Evolutionary conservation across 2,888 invertebrate species (phyloP), one percentile per base, ranked within the genome.

Genomic region (Liopterus haemorrhoidalis): DNA sequence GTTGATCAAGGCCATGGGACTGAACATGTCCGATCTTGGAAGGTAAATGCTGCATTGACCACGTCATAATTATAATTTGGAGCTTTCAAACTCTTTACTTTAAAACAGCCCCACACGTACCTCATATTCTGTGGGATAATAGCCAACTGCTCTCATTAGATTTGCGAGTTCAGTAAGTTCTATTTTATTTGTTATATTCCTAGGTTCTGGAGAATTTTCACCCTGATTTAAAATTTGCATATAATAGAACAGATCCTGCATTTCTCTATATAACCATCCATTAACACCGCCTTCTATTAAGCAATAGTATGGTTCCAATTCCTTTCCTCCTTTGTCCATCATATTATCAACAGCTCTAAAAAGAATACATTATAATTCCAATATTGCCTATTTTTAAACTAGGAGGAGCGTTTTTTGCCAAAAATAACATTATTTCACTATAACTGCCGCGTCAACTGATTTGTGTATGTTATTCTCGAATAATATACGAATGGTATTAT

Each of bases 241-340:
- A 62, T 84, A 85, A 63, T 82, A 84, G 67, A 86, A 86, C 48
- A 83, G 69, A 59, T 85, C 82, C 53, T 82, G 73, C 60, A 87
- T 76, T 66, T 86, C 83, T 46, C 70, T 66, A 61, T 83, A 82
- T 40, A 85, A 68, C 74, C 79, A 81, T 2, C 86, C 85, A 1
- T 78, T 74, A 5, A 76, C 68, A 0, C 84, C 85, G 38, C 81
- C 81, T 46, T 85, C 81, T 36, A 87, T 69, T 15, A 85, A 66
- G 50, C 79, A 77, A 61, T 82, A 84, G 67, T 78, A 87, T 0
- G 86, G 85, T 33, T 75, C 71, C 9, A 83, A 62, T 20, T 76
- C 76, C 3, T 49, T 56, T 2, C 81, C 81, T 19, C 80, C 80
- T 9, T 67, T 57, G 35, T 66, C 64, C 2, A 70, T 61, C 51